Conservation (phyloP, 92 coral and sea anemone genomes). For the Micromussa lordhowensis region DNA sequence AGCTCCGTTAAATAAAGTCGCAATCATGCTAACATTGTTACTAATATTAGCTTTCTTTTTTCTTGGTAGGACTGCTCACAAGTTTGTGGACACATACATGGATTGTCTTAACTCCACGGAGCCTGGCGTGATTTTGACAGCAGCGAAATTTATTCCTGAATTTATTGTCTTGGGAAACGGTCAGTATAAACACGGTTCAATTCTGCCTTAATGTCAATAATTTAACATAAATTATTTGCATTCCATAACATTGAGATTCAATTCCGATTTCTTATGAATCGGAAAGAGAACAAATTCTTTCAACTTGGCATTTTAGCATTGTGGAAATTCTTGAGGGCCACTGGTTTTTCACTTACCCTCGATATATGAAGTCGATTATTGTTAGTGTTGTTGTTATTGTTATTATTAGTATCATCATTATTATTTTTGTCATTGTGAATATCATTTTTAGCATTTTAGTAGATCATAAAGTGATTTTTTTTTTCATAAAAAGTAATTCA, state of each 20-base stretch:
- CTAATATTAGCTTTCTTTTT: neutral
- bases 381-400: too few species aligned
- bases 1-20: too few species aligned
- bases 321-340: too few species aligned
- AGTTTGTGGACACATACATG: constrained; percentile 86
- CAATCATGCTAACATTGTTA: neutral
- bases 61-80: constrained; percentile 73
- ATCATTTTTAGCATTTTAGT: too few species aligned
- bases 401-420: too few species aligned
- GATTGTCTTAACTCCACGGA: constrained; percentile 83
- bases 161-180: constrained; percentile 83
- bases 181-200: constrained; percentile 17
- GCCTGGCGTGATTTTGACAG: constrained; percentile 82
- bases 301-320: neutral
- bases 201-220: neutral
- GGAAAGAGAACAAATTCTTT: neutral
- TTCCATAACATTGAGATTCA: neutral
- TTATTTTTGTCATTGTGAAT: too few species aligned
- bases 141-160: constrained; percentile 91
- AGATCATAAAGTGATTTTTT: too few species aligned
- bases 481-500: too few species aligned
- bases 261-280: neutral
- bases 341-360: too few species aligned
- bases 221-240: neutral
- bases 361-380: too few species aligned